Evolutionary conservation across 2,113 vertebrate species (phyloP).

Genomic region (Callionymus lyra): DNA sequence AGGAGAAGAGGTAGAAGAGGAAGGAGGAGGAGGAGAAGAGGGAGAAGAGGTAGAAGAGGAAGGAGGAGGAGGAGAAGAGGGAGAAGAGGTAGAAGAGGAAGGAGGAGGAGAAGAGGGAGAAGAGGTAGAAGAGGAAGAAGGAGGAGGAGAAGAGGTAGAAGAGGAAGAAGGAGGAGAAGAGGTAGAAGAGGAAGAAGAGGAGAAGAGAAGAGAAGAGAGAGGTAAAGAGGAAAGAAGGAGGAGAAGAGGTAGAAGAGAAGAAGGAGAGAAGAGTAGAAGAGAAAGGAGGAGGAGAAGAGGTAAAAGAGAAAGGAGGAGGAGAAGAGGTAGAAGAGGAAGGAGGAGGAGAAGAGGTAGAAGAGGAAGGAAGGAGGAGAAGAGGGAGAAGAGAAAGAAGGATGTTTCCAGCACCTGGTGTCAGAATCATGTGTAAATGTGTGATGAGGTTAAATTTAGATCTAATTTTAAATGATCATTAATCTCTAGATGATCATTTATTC

Average conservation of each 20-base stretch:
- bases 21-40: conserved; percentile 57
- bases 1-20: conserved; percentile 49
- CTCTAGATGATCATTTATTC: conserved; percentile 72
- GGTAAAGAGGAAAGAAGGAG: conserved; percentile 44
- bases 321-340: conserved; percentile 58
- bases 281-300: conserved; percentile 58
- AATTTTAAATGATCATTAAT: conserved; percentile 65
- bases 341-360: conserved; percentile 43
- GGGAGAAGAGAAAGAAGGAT: conserved; percentile 61
- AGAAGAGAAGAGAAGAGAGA: conserved; percentile 56
- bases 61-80: no score
- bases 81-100: conserved; percentile 62
- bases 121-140: conserved; percentile 58
- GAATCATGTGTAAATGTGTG: conserved; percentile 60
- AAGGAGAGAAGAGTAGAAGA: conserved; percentile 42
- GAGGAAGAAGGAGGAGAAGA: conserved; percentile 61
- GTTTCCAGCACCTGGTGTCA: conserved; percentile 62
- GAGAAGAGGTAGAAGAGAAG: conserved; percentile 59
- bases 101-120: no score
- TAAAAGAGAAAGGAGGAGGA: conserved; percentile 60
- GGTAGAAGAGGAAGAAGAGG: conserved; percentile 59
- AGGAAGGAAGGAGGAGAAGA: conserved; percentile 58
- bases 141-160: conserved; percentile 41
- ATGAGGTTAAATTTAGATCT: conserved; percentile 71
- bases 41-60: conserved; percentile 62